Evolutionary conservation across 2,797 vertebrate genomes (phyloP), one percentile per base, ranked within the genome.

Genomic region (Cacajao melanocephalus): DNA sequence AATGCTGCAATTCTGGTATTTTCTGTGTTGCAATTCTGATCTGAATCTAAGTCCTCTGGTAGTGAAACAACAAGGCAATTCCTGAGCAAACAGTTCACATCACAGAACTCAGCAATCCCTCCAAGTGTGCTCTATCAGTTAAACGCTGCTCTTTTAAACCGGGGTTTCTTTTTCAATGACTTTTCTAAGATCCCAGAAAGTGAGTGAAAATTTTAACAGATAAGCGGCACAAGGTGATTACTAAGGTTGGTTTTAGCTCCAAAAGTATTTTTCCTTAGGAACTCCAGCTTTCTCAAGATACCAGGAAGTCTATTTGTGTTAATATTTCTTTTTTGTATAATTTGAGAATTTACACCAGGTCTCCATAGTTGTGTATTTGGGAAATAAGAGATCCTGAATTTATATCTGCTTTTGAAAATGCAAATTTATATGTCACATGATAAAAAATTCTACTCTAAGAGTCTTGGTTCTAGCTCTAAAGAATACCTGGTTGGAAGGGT

Each of bases 321-420:
- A 61, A 57, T 93, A 52, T 67, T 88, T 82, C 33, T 94, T 7
- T 93, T 95, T 72, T 30, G 33, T 75, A 19, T 28, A 75, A 48
- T 33, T 80, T 13, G 46, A 84, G 64, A 1, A 64, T 41, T 41
- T 82, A 28, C 13, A 36, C 1, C n/a, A 33, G 6, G 6, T 88
- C 4, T 92, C 28, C 20, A 12, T 55, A 52, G 33, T 94, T 61
- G 76, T 79, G 46, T 87, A 79, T 22, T 17, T 90, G 26, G 36
- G 58, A 88, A 96, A 44, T 78, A 86, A 81, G 96, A 80, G 44
- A 79, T 30, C 39, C 28, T 50, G 55, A 93, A 83, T 83, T 94
- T 88, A n/a, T 79, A 26, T 75, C 52, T 97, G 5, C 50, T 67
- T 94, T 96, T 88, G 61, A 89, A 96, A 67, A 92, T 78, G 78